phyloP scores from a whole-genome alignment of 2,113 vertebrate species.

The Mionectes macconnelli region DNA sequence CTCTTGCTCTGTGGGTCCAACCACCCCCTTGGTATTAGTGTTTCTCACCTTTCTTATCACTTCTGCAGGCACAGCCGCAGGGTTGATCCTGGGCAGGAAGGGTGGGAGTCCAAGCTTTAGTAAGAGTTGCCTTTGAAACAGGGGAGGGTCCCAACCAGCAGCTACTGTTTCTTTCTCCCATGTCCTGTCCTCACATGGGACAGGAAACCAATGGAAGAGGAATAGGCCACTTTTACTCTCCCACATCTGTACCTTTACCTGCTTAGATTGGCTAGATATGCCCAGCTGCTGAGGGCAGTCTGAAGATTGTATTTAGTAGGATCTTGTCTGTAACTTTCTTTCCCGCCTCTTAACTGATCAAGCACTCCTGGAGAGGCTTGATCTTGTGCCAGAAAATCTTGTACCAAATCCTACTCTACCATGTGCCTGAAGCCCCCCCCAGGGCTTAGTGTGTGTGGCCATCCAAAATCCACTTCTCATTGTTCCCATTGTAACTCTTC shows the following conservation, averaged over 20 bases:
- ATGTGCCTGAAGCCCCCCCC: background rate
- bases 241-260: fast-evolving
- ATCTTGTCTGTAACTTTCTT: background rate
- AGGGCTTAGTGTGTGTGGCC: background rate
- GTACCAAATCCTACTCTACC: background rate
- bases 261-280: background rate
- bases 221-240: background rate
- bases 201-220: background rate
- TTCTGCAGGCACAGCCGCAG: background rate
- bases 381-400: background rate
- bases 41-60: background rate
- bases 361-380: background rate
- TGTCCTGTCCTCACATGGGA: background rate
- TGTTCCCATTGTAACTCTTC: background rate
- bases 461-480: background rate
- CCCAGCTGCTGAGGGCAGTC: background rate
- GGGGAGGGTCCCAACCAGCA: background rate
- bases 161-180: background rate
- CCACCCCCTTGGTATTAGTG: background rate
- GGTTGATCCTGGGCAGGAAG: background rate
- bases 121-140: background rate
- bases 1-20: background rate
- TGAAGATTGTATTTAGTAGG: background rate
- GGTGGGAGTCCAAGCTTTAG: background rate
- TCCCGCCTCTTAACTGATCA: background rate